Evolutionary conservation across 2,113 vertebrate species (phyloP).

Genomic region (Accipiter virgatus): DNA sequence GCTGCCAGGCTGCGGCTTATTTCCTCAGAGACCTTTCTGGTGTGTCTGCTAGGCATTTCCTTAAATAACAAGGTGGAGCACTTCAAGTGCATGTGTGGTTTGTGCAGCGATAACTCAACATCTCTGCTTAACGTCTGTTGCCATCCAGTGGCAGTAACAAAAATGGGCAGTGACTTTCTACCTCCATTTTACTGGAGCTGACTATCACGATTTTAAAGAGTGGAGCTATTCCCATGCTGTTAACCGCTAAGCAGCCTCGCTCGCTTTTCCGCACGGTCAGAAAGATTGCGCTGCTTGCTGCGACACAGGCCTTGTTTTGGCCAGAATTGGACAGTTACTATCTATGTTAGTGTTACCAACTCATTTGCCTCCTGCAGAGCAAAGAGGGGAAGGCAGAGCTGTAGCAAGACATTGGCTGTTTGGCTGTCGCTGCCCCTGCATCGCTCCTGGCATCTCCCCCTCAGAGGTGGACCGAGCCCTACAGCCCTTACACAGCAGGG

Average conservation of each 20-base stretch:
- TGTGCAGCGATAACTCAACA: not conserved
- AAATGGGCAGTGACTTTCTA: conserved; percentile 35
- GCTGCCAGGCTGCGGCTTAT: not conserved
- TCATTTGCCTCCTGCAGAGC: not conserved
- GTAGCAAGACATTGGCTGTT: not conserved
- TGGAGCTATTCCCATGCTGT: not conserved
- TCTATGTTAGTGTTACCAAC: not conserved
- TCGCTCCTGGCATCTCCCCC: not conserved
- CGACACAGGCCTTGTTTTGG: not conserved
- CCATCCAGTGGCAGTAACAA: conserved; percentile 73
- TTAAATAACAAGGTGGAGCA: not conserved
- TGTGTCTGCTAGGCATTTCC: not conserved
- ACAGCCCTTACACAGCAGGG: not conserved
- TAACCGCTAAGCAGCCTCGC: not conserved
- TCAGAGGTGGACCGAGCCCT: not conserved
- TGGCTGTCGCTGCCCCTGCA: accelerated
- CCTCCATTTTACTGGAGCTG: conserved; percentile 28
- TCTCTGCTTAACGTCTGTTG: conserved; percentile 61
- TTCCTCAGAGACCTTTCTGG: not conserved
- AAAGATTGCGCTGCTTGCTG: not conserved
- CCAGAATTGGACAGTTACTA: not conserved
- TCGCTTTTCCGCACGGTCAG: accelerated
- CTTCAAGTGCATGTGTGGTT: not conserved
- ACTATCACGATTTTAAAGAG: not conserved
- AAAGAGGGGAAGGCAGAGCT: not conserved